Evolutionary conservation across 1,140 invertebrate genomes (phyloP), one percentile per base, ranked within the genome.

Genomic region (Heliconius congener): DNA sequence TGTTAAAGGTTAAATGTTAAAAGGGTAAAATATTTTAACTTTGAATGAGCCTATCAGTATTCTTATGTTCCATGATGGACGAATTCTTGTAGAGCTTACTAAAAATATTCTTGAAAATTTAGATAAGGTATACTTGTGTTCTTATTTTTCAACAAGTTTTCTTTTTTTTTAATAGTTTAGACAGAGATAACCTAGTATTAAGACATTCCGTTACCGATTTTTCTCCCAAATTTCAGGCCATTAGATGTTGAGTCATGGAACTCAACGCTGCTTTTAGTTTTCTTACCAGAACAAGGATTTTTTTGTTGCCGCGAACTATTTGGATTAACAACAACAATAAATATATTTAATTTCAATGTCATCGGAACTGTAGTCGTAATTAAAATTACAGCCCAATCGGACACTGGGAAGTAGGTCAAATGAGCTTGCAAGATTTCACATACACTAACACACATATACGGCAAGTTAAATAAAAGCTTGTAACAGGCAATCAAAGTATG

Each of bases 1-100:
- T 66, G 60, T 66, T 66, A 30, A 66, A 66, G 60, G 9, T 66
- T 66, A 27, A 27, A 66, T 30, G 27, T 66, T 16, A 66, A 66
- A 66, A 30, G 60, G 60, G 60, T 66, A 66, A 66, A 66, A 27
- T 66, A 66, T 66, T 66, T 66, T 30, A 66, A 66, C 23, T 66
- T 66, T 66, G 13, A 66, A 66, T 30, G 27, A 66, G 60, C 27
- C 23, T 66, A 66, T 66, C 27, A 37, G 27, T 50, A 73, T 73
- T 73, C 39, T 50, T 11, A 23, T 73, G 50, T 27, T 19, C 16
- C 19, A n/a, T 42, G 19, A 42, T 73, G 50, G 50, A 30, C 50
- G 27, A 46, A 46, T 78, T 42, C 42, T 19, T 66, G 60, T 30
- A 18, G 23, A 66, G 60, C 4, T 30, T 30, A 66, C 60, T 30